Base-by-base conservation (phyloP, 2,888 invertebrate species). In the Drosophila neotestacea region DNA sequence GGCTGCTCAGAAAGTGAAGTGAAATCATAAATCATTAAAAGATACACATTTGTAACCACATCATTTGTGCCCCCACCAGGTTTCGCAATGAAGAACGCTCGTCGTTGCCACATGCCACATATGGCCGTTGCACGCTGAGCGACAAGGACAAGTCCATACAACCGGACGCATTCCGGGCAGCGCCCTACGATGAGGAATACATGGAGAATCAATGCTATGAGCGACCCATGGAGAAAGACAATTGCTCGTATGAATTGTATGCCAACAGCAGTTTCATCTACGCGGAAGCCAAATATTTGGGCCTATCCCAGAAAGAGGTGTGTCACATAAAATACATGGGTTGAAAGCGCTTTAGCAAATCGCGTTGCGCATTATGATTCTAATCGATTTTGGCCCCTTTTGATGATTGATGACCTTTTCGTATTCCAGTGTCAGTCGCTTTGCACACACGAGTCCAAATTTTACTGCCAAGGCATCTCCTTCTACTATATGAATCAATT, bases 161-260 rank as follows among this genome's bases (percentile, higher is more conserved):
- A 78, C 96, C 97, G 0, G 96, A 95, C 88, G 95, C 96, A 4
- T 97, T 96, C 92, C 93, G 96, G 42, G 95, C 95, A 4, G 95
- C 96, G 2, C 95, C 95, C 87, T 95, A 95, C 83, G 95, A 95
- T 80, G 96, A 96, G 34, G 96, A 96, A 85, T 97, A 97, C 91
- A 94, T 97, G 81, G 97, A 97, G 91, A 96, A 96, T 92, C 95
- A 97, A 88, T 97, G 97, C 92, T 93, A 94, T 73, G 94, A 95
- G 88, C 94, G 95, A 83, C 94, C 90, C 44, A 81, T 90, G 16
- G 91, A 92, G 77, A 90, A 84, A 66, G 95, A 95, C 79, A 94
- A 94, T 91, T 96, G 96, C 91, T 95, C 96, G 0, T 96, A 96
- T 85, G 96, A 96, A 90, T 95, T 96, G 91, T 96, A 95, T 91